A percentile compares a stretch with the other conserved stretches of the same genome.
These are phyloP conservation scores for Morpho deidamia DNA, from an alignment of 2,888 invertebrate species.

Conservation along the genomic window DNA sequence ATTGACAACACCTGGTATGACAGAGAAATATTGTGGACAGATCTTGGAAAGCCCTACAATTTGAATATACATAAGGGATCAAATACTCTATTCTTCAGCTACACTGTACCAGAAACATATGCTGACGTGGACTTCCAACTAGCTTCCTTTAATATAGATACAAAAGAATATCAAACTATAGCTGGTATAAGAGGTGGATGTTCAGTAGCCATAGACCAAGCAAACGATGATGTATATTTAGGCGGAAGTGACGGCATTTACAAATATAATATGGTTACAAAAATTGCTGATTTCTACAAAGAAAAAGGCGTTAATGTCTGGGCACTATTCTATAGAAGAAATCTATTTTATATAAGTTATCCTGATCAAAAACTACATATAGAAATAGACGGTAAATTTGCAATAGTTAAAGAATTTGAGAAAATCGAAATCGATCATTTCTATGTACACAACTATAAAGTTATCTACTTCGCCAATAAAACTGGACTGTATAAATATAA, in stretches of 20 bases:
- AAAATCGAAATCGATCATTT: conserved; percentile 50
- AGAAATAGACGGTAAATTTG: conserved; percentile 47
- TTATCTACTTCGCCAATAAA: conserved; percentile 49
- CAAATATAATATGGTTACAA: conserved; percentile 49
- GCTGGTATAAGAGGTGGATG: conserved; percentile 53
- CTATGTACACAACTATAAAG: conserved; percentile 34
- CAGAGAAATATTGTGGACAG: conserved; percentile 38
- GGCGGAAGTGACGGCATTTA: conserved; percentile 60
- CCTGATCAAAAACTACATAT: conserved; percentile 52
- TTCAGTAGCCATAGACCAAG: conserved; percentile 46
- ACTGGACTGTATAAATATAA: conserved; percentile 48
- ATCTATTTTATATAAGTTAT: conserved; percentile 54
- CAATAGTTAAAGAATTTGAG: conserved; percentile 47
- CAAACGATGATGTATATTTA: conserved; percentile 45
- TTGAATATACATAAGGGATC: conserved; percentile 43
- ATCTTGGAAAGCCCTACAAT: conserved; percentile 44
- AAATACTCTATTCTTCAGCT: conserved; percentile 51
- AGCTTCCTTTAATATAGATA: conserved; percentile 40
- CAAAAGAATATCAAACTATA: conserved; percentile 40
- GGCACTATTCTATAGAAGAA: conserved; percentile 45
- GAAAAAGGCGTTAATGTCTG: conserved; percentile 52
- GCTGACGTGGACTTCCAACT: conserved; percentile 52
- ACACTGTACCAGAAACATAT: conserved; percentile 41
- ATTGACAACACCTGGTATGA: conserved; percentile 47
- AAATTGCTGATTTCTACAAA: conserved; percentile 47